phyloP scores from a whole-genome alignment of 1,140 invertebrate species.

The Antheraea mylitta region DNA sequence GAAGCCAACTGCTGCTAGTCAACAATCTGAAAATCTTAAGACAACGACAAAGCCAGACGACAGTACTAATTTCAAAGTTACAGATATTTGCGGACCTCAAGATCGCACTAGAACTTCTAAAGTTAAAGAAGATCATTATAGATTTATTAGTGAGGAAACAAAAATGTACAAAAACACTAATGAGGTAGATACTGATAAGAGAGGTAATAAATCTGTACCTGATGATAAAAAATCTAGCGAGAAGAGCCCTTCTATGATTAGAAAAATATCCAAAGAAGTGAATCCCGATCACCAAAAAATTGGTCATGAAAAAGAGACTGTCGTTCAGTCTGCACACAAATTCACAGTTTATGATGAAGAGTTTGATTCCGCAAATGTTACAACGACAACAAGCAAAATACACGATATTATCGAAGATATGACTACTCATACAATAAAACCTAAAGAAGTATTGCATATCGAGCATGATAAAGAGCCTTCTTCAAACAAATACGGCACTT shows the following conservation, averaged over 20 bases:
- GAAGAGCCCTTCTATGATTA: neutral
- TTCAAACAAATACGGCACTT: too few species aligned
- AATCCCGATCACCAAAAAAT: constrained; percentile 2
- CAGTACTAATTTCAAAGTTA: constrained; percentile 28
- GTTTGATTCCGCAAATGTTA: neutral
- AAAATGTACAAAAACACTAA: constrained; percentile 47
- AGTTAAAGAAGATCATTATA: constrained; percentile 50
- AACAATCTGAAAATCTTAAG: constrained; percentile 21
- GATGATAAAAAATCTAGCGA: neutral
- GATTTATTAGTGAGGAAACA: constrained; percentile 64
- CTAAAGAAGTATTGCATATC: too few species aligned
- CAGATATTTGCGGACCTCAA: constrained; percentile 4
- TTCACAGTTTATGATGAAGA: neutral
- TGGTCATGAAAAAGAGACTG: neutral
- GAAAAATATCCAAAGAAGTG: constrained; percentile 10
- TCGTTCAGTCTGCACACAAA: too few species aligned
- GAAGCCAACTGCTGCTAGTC: constrained; percentile 43
- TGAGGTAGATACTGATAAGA: constrained; percentile 17
- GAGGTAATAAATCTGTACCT: neutral
- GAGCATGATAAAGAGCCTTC: too few species aligned
- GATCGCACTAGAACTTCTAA: constrained; percentile 22
- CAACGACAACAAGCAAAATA: constrained; percentile 5
- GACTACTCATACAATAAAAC: too few species aligned
- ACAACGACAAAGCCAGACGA: constrained; percentile 17
- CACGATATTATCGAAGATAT: neutral